Evolutionary conservation across 2,888 invertebrate species (phyloP), one percentile per base, ranked within the genome.

Genomic region (Ochropleura leucogaster): DNA sequence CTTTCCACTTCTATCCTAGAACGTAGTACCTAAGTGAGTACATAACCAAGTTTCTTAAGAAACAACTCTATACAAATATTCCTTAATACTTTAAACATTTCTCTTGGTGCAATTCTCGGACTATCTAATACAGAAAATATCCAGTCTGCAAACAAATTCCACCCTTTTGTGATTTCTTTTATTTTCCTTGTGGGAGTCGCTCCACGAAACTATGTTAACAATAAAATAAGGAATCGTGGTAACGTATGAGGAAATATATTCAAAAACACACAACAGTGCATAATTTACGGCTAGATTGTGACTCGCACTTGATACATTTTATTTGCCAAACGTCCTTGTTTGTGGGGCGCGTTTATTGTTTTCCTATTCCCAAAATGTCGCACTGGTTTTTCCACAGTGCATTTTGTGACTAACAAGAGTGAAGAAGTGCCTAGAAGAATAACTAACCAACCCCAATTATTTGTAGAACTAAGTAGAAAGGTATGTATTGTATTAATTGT

Each of bases 161-260:
- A 63, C 66, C 62, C 55, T 77, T 81, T 49, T 55, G 76, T 59
- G 65, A 68, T 85, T 57, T 66, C 44, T 67, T 69, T 71, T 77
- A 73, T 80, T 77, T 75, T 79, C 68, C 62, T 66, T 68, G 57
- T 47, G 69, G 72, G 59, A 62, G 62, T 68, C 65, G 53, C 60
- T 63, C 3, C 49, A 42, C 51, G 51, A 75, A 74, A 78, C 71
- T 64, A 74, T 75, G 62, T 80, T 60, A 69, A 75, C 84, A 72
- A 80, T 80, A 70, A 75, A 84, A 82, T 80, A 80, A 84, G 57
- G 63, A 73, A 79, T 68, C 14, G 65, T 69, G 72, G 60, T 78
- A 78, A 77, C 67, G 72, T 76, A 77, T 70, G 68, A 77, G 76
- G 77, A 77, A 84, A 78, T 79, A 69, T 83, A 82, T 84, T 79